A percentile compares a stretch with the other conserved stretches of the same genome.
Conservation (phyloP, 2,113 vertebrate genomes). For the Rallus limicola region DNA sequence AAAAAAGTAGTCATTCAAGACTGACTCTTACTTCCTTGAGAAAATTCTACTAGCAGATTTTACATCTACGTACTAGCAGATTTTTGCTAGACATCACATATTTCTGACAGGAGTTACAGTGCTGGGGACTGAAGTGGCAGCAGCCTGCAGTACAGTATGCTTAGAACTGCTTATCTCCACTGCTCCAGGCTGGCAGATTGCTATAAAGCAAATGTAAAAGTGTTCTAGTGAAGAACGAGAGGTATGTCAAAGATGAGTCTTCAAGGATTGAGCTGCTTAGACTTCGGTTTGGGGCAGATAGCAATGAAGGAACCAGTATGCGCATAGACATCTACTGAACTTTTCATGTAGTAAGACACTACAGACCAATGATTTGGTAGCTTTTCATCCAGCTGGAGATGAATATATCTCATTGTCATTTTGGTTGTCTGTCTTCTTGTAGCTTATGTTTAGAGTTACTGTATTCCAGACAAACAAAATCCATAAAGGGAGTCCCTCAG, state of each 20-base stretch:
- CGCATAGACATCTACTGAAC: not conserved
- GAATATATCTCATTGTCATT: not conserved
- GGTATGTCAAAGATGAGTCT: not conserved
- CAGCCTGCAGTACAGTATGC: not conserved
- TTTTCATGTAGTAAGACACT: not conserved
- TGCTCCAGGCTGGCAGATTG: not conserved
- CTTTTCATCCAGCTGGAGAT: not conserved
- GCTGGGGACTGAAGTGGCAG: not conserved
- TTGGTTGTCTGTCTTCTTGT: not conserved
- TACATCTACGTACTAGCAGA: not conserved
- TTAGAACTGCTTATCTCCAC: conserved; percentile 2
- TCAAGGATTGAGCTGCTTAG: not conserved
- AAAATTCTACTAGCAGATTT: not conserved
- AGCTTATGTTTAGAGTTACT: not conserved
- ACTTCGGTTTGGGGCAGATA: not conserved
- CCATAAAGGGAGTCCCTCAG: not conserved
- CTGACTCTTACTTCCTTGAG: not conserved
- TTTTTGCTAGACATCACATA: not conserved
- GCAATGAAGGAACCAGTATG: not conserved
- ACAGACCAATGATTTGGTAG: not conserved
- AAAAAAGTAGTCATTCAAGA: no score
- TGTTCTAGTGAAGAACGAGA: not conserved
- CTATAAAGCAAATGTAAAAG: not conserved
- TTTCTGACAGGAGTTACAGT: not conserved
- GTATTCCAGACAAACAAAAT: not conserved